Evolutionary conservation across 2,113 vertebrate genomes (phyloP).

Genomic region (Sclerurus mexicanus): DNA sequence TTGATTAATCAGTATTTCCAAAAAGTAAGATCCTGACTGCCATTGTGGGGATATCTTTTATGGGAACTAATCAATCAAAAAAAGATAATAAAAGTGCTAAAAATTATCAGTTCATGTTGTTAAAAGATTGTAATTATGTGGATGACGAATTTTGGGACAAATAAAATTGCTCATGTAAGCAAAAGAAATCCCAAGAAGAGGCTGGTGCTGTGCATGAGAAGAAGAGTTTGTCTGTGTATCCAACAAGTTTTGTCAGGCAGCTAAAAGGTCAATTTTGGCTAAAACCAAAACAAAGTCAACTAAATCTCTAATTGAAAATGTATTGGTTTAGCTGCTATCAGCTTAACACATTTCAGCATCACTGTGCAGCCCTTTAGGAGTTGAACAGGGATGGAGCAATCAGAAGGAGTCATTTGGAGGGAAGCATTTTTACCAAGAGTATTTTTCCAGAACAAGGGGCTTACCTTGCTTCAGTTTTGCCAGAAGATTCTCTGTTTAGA

Average conservation of each 20-base stretch:
- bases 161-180: neutral
- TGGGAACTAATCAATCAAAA: neutral
- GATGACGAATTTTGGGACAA: neutral
- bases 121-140: neutral
- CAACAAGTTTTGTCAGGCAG: neutral
- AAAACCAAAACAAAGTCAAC: neutral
- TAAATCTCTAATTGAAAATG: neutral
- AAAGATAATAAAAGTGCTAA: neutral
- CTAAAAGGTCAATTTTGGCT: neutral
- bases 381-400: neutral
- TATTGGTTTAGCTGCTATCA: neutral
- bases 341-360: neutral
- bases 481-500: neutral
- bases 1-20: neutral
- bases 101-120: neutral
- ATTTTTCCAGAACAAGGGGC: neutral
- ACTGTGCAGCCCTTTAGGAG: neutral
- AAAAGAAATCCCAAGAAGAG: neutral
- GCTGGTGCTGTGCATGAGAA: neutral
- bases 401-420: neutral
- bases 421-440: neutral
- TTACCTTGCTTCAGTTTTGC: neutral
- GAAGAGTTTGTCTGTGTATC: neutral
- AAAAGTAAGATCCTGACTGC: neutral
- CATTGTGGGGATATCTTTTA: neutral